Evolutionary conservation across 2,113 vertebrate species (phyloP).

Genomic region (Cynocephalus volans): DNA sequence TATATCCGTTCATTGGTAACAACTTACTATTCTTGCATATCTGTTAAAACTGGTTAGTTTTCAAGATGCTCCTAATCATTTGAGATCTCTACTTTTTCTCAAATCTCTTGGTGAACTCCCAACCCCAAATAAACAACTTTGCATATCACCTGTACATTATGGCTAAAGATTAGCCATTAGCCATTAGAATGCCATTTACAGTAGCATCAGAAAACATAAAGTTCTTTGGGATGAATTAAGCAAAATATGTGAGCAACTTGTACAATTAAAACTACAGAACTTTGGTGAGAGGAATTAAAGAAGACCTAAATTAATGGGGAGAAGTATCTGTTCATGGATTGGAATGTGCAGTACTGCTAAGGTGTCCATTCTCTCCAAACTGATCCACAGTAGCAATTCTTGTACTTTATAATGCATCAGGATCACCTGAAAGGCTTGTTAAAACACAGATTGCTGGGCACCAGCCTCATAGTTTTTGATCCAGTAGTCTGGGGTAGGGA

Average conservation of each 20-base stretch:
- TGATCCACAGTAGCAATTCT: neutral
- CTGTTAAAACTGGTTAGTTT: constrained; percentile 38
- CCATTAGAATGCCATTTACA: constrained; percentile 19
- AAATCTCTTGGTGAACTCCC: neutral
- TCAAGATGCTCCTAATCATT: neutral
- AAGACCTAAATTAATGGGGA: neutral
- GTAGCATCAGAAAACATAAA: constrained; percentile 31
- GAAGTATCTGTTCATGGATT: constrained; percentile 17
- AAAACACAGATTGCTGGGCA: neutral
- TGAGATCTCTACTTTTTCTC: neutral
- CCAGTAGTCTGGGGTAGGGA: neutral
- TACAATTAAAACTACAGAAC: neutral
- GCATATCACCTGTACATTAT: neutral
- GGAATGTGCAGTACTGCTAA: constrained; percentile 26
- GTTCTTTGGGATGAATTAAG: neutral
- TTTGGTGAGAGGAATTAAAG: constrained; percentile 11
- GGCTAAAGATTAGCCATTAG: neutral
- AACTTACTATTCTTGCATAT: neutral
- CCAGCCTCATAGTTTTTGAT: neutral
- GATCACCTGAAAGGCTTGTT: neutral
- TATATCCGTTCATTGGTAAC: neutral
- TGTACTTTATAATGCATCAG: neutral
- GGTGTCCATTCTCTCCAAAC: neutral
- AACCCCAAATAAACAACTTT: neutral
- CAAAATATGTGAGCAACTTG: neutral